Base-by-base conservation (phyloP, 2,113 vertebrate species). In the Cacatua alba region DNA sequence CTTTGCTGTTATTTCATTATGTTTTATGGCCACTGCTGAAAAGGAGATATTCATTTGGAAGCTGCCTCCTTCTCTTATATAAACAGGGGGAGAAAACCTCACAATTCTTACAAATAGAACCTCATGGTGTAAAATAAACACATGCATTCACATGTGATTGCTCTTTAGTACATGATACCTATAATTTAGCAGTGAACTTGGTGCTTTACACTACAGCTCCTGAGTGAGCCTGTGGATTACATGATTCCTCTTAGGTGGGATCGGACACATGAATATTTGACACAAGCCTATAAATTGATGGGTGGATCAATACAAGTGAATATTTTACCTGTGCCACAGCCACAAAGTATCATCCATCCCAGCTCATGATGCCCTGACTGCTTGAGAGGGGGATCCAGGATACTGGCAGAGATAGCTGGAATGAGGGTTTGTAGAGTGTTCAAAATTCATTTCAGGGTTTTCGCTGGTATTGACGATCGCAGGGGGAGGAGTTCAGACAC, bases 21-120 rank as follows among this genome's bases (percentile, higher is more conserved):
- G 37, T 72, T 85, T 78, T 79, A 46, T 25, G 15, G 55, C 26
- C 35, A 75, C 8, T 0, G 0, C 23, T 59, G 31, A 57, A 80
- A 90, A 82, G 78, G 11, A 5, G 7, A 10, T 20, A 53, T 89
- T 71, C 20, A 24, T 60, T 39, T 75, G 62, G 51, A 84, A 89
- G 19, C 14, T 68, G 28, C 31, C 21, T 82, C 16, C 37, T 78
- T 75, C 78, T 19, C 7, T 46, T 77, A 25, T 15, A 29, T 23
- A 48, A 82, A 31, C 15, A 5, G 6, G 3, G 5, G 5, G 1
- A 5, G 7, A 1, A 49, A 46, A 28, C 4, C 13, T 16, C 39
- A 41, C 43, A 48, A 23, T 43, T 82, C 37, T 82, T 81, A n/a
- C 75, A 41, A 92, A 72, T 60, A 62, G 78, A 81, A 35, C 9